phyloP scores from a whole-genome alignment of 2,888 invertebrate species.

The Xestia rhomboidea region DNA sequence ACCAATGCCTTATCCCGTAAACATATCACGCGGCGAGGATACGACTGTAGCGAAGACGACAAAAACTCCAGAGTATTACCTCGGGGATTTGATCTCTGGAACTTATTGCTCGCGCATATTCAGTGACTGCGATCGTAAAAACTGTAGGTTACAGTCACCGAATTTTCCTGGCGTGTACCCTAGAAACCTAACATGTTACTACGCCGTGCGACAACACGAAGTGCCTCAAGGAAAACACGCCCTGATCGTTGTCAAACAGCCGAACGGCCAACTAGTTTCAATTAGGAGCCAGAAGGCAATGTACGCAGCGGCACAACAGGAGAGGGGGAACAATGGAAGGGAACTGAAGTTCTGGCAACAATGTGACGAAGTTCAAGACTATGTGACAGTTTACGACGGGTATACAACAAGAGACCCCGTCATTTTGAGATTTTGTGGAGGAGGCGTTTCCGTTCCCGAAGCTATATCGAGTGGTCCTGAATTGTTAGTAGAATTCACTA shows the following conservation, averaged over 20 bases:
- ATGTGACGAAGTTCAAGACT: slow-evolving; percentile 96
- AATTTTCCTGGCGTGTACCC: slow-evolving; percentile 98
- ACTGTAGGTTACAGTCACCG: slow-evolving; percentile 97
- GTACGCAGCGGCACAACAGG: slow-evolving; percentile 90
- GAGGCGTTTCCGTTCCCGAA: slow-evolving; percentile 96
- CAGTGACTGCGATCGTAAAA: slow-evolving; percentile 97
- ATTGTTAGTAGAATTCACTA: slow-evolving; percentile 96
- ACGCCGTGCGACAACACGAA: slow-evolving; percentile 96
- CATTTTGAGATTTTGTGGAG: slow-evolving; percentile 97
- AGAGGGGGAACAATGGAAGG: slow-evolving; percentile 90
- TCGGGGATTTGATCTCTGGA: slow-evolving; percentile 97
- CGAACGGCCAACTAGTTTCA: slow-evolving; percentile 95
- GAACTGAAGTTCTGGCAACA: slow-evolving; percentile 94
- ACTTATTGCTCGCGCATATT: slow-evolving; percentile 98
- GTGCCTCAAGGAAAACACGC: slow-evolving; percentile 97
- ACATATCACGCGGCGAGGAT: slow-evolving; percentile 88
- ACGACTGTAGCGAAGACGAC: slow-evolving; percentile 83
- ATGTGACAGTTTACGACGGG: slow-evolving; percentile 96
- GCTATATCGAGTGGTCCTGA: slow-evolving; percentile 97
- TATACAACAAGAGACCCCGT: slow-evolving; percentile 97
- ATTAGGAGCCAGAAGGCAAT: slow-evolving; percentile 94
- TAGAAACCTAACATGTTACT: slow-evolving; percentile 98
- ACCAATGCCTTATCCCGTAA: slow-evolving; percentile 87
- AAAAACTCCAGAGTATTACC: slow-evolving; percentile 92
- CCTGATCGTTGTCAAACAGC: slow-evolving; percentile 95